These are phyloP conservation scores for Danio jaintianensis DNA, from an alignment of 2,797 vertebrate species.

Conservation along the genomic window DNA sequence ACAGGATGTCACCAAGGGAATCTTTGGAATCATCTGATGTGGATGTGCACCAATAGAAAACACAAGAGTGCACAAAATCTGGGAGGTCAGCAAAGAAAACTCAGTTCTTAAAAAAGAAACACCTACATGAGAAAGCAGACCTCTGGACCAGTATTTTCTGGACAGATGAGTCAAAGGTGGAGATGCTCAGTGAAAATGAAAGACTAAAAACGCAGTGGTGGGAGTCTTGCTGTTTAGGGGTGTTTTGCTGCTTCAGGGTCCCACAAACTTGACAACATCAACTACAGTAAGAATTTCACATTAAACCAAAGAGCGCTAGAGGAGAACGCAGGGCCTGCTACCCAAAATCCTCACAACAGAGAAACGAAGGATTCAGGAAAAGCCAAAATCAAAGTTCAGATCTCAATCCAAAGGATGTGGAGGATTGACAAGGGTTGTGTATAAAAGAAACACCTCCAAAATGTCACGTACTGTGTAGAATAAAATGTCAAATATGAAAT, in stretches of 20 bases:
- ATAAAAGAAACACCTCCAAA: constrained; percentile 1
- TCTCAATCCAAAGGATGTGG: background rate
- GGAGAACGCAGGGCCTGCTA: background rate
- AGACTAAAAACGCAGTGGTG: background rate
- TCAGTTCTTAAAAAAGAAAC: background rate
- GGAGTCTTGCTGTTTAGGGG: constrained; percentile 3
- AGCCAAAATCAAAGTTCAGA: background rate
- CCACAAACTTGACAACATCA: background rate
- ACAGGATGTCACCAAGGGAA: too few species aligned
- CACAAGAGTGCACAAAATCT: background rate
- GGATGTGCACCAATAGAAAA: background rate
- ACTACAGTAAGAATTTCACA: background rate
- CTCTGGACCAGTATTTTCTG: background rate
- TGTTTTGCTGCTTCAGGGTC: constrained; percentile 2
- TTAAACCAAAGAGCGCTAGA: constrained; percentile 2
- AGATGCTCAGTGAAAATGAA: background rate
- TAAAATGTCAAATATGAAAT: constrained; percentile 4
- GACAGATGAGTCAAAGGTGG: constrained; percentile 24
- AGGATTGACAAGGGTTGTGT: background rate
- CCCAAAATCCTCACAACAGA: background rate
- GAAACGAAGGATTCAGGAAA: background rate
- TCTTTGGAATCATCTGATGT: background rate
- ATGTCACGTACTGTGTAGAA: background rate
- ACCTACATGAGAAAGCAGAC: constrained; percentile 7
- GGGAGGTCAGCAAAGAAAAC: background rate